Evolutionary conservation across 2,113 vertebrate species (phyloP).

Genomic region (Cryptoleucopteryx plumbea): DNA sequence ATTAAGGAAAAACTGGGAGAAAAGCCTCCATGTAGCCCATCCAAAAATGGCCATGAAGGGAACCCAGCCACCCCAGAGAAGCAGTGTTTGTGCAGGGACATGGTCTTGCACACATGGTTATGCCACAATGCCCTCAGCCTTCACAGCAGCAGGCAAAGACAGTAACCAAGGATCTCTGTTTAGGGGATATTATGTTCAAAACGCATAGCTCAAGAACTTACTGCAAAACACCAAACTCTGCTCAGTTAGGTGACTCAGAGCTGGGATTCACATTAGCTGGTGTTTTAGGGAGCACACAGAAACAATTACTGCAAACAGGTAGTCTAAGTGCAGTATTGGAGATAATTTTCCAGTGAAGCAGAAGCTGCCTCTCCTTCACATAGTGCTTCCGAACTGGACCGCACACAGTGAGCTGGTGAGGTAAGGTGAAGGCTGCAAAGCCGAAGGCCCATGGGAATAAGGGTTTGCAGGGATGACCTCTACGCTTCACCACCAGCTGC

Average conservation of each 20-base stretch:
- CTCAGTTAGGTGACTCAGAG: neutral
- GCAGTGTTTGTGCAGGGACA: neutral
- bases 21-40: neutral
- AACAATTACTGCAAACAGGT: neutral
- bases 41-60: neutral
- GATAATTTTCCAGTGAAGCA: neutral
- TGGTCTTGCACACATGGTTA: neutral
- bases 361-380: neutral
- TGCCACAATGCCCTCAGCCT: neutral
- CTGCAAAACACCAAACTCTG: neutral
- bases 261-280: neutral
- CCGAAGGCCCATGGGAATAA: neutral
- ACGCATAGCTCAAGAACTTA: neutral
- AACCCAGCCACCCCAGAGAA: neutral
- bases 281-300: neutral
- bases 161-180: neutral
- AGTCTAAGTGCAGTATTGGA: neutral
- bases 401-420: rapidly evolving
- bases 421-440: neutral
- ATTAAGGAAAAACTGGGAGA: neutral
- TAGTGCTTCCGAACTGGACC: neutral
- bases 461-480: neutral
- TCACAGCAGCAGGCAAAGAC: neutral
- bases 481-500: neutral
- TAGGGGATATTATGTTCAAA: neutral